Conservation (phyloP, 2,113 vertebrate genomes). For the Neogobius melanostomus region DNA sequence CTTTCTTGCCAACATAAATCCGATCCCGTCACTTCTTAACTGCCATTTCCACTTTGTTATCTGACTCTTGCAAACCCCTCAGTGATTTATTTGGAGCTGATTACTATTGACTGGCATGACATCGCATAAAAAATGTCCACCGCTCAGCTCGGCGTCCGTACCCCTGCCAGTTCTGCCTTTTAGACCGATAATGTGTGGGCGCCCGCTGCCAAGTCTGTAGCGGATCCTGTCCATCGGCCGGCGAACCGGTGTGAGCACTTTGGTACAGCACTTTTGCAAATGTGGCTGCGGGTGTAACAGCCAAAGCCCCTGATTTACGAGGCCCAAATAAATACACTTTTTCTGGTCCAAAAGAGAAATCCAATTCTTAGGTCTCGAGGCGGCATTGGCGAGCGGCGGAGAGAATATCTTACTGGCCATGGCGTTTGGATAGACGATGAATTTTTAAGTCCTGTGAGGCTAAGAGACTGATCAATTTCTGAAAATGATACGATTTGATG, state of each 20-base stretch:
- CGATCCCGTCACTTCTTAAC: neutral
- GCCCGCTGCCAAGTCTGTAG: constrained; percentile 50
- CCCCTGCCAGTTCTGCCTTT: constrained; percentile 39
- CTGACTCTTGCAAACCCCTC: constrained; percentile 27
- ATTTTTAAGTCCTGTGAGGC: constrained; percentile 18
- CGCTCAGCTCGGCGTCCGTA: constrained; percentile 2
- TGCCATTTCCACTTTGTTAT: constrained; percentile 23
- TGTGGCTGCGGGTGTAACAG: constrained; percentile 13
- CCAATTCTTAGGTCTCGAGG: constrained; percentile 39
- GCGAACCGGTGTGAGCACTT: constrained; percentile 47
- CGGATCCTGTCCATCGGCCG: constrained; percentile 38
- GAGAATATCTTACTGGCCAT: constrained; percentile 36
- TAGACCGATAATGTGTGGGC: constrained; percentile 33
- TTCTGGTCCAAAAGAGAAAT: constrained; percentile 54
- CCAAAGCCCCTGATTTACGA: neutral
- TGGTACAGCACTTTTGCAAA: constrained; percentile 57
- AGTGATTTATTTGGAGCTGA: constrained; percentile 40
- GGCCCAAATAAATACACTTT: constrained; percentile 45
- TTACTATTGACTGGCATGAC: constrained; percentile 29
- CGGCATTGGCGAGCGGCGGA: constrained; percentile 16
- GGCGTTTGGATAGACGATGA: constrained; percentile 41
- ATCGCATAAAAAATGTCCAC: constrained; percentile 4
- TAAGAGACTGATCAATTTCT: constrained; percentile 9
- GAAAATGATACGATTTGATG: constrained; percentile 21
- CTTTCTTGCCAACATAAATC: neutral